Conservation (phyloP, 2,797 vertebrate species). For the Sebastes jordani region DNA sequence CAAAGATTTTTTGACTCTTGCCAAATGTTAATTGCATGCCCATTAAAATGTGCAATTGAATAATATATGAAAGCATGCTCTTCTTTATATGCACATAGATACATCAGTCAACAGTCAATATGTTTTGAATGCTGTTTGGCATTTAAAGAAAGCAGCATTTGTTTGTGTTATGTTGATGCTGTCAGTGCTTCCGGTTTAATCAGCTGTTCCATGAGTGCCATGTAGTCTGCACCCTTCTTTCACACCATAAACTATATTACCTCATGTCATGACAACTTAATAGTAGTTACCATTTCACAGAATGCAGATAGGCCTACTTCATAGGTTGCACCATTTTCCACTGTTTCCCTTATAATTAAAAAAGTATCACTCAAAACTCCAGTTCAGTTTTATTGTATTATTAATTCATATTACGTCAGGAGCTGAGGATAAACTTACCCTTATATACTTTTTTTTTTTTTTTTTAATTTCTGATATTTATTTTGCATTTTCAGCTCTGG, state of each 20-base stretch:
- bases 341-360: not conserved
- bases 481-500: no score
- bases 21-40: not conserved
- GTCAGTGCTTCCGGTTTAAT: slow-evolving; percentile 52
- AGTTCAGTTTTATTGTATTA: not conserved
- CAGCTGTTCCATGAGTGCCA: slow-evolving; percentile 55
- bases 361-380: not conserved
- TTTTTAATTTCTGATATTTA: no score
- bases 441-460: not conserved
- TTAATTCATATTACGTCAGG: not conserved
- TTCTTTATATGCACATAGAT: not conserved
- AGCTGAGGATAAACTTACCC: not conserved
- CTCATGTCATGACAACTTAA: not conserved
- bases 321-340: not conserved
- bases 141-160: not conserved
- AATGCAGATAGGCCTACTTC: not conserved
- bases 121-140: not conserved
- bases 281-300: not conserved
- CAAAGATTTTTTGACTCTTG: not conserved
- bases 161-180: not conserved
- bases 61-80: not conserved
- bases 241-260: not conserved
- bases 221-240: slow-evolving; percentile 10
- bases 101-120: not conserved
- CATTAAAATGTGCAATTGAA: not conserved